Conservation (phyloP, 2,888 invertebrate species). For the Pristionchus mayeri region DNA sequence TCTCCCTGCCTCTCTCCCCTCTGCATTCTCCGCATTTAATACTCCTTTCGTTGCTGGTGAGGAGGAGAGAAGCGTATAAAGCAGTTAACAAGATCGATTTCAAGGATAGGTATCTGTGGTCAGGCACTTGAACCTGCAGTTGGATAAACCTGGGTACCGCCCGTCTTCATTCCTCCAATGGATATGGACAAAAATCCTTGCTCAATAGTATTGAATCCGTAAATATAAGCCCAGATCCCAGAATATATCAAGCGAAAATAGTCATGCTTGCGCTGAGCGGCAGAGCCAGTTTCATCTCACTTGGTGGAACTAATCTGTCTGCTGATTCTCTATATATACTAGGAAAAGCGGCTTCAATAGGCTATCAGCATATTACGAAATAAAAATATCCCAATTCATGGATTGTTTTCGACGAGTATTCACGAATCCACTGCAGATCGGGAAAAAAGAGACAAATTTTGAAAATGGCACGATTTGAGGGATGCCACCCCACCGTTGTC, state of each 20-base stretch:
- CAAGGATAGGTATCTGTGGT: too few species aligned
- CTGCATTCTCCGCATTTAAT: slow-evolving; percentile 69
- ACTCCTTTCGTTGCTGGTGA: slow-evolving; percentile 67
- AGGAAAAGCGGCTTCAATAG: background rate
- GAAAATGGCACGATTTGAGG: slow-evolving; percentile 17
- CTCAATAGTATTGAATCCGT: too few species aligned
- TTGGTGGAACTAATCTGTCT: background rate
- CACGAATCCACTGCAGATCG: background rate
- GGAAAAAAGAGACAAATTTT: background rate
- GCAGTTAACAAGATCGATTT: too few species aligned
- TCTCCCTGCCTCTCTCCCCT: slow-evolving; percentile 70
- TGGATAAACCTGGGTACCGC: too few species aligned
- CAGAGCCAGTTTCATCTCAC: background rate
- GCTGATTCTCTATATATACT: background rate
- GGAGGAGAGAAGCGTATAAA: too few species aligned
- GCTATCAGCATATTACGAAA: background rate
- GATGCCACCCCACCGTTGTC: slow-evolving; percentile 52
- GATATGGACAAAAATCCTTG: too few species aligned
- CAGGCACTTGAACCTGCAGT: too few species aligned
- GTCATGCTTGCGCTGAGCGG: too few species aligned
- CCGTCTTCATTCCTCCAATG: too few species aligned
- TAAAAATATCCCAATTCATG: background rate
- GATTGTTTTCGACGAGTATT: background rate
- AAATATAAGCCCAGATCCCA: too few species aligned
- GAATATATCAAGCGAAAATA: too few species aligned